A percentile compares a stretch with the other conserved stretches of the same genome.
These are phyloP conservation scores for Menidia beryllina DNA, from an alignment of 2,113 vertebrate species.

Conservation along the genomic window DNA sequence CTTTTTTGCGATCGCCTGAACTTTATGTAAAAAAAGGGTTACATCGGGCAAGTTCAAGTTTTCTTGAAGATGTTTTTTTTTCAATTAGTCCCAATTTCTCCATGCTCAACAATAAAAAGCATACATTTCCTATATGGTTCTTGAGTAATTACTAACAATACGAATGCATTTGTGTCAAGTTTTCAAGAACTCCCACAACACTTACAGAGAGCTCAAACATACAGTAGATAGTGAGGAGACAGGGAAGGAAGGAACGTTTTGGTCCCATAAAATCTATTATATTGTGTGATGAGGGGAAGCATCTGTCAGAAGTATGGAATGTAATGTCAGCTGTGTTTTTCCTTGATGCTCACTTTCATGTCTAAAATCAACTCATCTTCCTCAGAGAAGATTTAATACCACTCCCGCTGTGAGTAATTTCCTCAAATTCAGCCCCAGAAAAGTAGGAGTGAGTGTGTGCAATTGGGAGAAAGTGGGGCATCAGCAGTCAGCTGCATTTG, in stretches of 20 bases:
- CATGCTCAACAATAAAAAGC: slow-evolving; percentile 2
- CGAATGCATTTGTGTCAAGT: not conserved
- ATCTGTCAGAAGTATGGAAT: not conserved
- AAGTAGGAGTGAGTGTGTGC: slow-evolving; percentile 29
- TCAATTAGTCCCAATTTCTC: slow-evolving; percentile 1
- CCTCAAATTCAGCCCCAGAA: slow-evolving; percentile 27
- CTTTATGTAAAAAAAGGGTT: slow-evolving; percentile 7
- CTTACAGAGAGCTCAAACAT: not conserved
- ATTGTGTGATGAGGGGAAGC: not conserved
- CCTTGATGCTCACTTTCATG: slow-evolving; percentile 35
- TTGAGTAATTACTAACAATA: not conserved
- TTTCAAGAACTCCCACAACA: not conserved
- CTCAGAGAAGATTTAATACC: slow-evolving; percentile 37
- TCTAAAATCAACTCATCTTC: slow-evolving; percentile 30
- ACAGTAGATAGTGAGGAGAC: not conserved
- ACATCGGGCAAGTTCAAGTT: not conserved
- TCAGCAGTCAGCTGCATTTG: slow-evolving; percentile 66
- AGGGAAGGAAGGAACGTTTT: not conserved
- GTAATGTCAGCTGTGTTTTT: not conserved
- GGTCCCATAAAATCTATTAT: not conserved
- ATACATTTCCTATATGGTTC: slow-evolving; percentile 18
- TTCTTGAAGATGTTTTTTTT: slow-evolving; percentile 18
- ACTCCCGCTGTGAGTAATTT: slow-evolving; percentile 47
- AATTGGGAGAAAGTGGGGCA: slow-evolving; percentile 60
- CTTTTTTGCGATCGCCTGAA: not conserved